Evolutionary conservation across 2,113 vertebrate species (phyloP).

Genomic region (Sprattus sprattus): DNA sequence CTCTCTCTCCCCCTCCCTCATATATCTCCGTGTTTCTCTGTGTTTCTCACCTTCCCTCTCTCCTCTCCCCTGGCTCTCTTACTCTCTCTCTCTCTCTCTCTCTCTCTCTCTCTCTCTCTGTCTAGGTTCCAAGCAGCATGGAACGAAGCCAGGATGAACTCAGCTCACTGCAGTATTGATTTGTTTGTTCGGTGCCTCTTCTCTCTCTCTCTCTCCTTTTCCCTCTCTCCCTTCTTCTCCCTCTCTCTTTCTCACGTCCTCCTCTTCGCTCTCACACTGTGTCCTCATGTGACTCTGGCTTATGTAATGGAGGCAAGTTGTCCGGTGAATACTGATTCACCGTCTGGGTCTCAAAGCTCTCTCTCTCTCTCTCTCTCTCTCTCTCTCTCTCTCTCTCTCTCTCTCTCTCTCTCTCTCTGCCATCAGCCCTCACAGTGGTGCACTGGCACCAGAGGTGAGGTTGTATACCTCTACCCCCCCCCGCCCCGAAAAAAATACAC

Average conservation of each 20-base stretch:
- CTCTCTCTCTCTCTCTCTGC: not conserved
- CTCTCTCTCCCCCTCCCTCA: slow-evolving; percentile 44
- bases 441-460: too few relatives aligned
- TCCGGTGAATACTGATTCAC: slow-evolving; percentile 75
- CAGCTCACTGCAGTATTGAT: slow-evolving; percentile 70
- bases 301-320: slow-evolving; percentile 68
- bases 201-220: slow-evolving; percentile 37
- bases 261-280: slow-evolving; percentile 57
- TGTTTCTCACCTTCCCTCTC: slow-evolving; percentile 2
- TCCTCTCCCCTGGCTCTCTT: not conserved
- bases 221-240: slow-evolving; percentile 41
- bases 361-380: not conserved
- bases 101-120: slow-evolving; percentile 18
- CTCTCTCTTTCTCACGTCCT: not conserved
- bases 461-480: not conserved
- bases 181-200: slow-evolving; percentile 64
- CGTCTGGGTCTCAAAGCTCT: slow-evolving; percentile 62
- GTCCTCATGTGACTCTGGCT: slow-evolving; percentile 76
- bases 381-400: not conserved
- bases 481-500: not conserved
- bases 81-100: not conserved
- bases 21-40: slow-evolving; percentile 43
- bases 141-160: slow-evolving; percentile 40
- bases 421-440: too few relatives aligned
- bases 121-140: not conserved